Evolutionary conservation across 2,797 vertebrate genomes (phyloP).

Genomic region (Cirrhinus mrigala): DNA sequence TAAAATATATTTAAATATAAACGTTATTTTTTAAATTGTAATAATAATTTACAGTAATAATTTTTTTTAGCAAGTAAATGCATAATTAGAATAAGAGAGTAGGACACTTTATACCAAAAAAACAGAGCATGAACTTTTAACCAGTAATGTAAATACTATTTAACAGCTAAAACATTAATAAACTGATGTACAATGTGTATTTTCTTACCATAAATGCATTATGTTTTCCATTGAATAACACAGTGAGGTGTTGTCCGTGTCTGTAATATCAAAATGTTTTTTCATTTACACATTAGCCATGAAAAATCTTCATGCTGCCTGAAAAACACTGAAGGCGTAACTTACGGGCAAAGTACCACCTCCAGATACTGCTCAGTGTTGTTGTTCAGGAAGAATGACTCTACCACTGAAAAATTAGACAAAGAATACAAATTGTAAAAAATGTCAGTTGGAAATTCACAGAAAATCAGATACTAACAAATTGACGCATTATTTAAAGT

Average conservation of each 20-base stretch:
- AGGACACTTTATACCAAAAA: no score
- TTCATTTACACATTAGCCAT: background rate
- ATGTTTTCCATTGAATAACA: constrained; percentile 87
- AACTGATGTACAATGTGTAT: no score
- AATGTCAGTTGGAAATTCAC: background rate
- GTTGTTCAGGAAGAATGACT: constrained; percentile 91
- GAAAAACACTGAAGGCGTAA: constrained; percentile 52
- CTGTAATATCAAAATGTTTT: constrained; percentile 78
- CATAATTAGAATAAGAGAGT: no score
- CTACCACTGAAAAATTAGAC: constrained; percentile 81
- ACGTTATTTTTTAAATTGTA: no score
- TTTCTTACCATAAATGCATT: constrained; percentile 85
- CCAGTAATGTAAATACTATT: background rate
- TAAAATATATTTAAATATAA: no score
- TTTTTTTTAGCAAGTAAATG: background rate
- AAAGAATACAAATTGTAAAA: background rate
- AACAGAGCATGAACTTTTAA: background rate
- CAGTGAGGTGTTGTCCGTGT: constrained; percentile 90
- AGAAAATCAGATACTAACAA: background rate
- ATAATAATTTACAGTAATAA: background rate
- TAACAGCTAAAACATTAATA: background rate
- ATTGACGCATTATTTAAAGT: background rate
- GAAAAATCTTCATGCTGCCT: background rate
- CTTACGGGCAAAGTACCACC: constrained; percentile 95
- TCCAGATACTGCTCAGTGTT: constrained; percentile 88